Base-by-base conservation (phyloP, 1,140 invertebrate genomes). In the Halyomorpha halys region DNA sequence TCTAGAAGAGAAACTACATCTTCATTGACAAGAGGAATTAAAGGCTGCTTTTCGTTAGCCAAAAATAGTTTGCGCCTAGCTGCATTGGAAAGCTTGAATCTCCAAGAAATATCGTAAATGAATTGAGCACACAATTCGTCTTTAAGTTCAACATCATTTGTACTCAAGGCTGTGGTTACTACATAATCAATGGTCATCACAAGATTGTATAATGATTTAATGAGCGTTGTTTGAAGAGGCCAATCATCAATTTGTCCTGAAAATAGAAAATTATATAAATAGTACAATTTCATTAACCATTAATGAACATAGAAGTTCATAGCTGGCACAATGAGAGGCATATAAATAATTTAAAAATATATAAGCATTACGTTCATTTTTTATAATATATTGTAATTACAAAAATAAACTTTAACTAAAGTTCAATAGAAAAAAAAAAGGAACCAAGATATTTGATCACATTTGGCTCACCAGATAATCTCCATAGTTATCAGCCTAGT, bases 71-170 rank as follows among this genome's bases (percentile, higher is more conserved):
- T 30, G 18, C 63, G 15, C 14, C 51, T 44, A 9, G 63, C 68
- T 8, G 30, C 25, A 27, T 34, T 39, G 15, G 30, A 25, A 25
- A 67, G 39, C 18, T 63, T 34, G n/a, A 67, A 66, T 49, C 62
- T 66, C 69, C 68, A 70, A 25, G 66, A 34, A 0, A 69, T 11
- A 14, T 47, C n/a, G 8, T 61, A 64, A 6, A 67, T 60, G 13
- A 68, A 65, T 5, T 62, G 13, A 27, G 51, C 59, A 62, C 61
- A 49, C 15, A 39, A 23, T 23, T 49, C 56, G 2, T 44, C 19
- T 27, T 25, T 15, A 15, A 68, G 51, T 15, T 34, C 16, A 4
- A 61, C 47, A n/a, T 65, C 51, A 27, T 59, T 23, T 4, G 23
- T 45, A 2, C 15, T 39, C 8, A 69, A 61, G 4, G 27, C 25